Evolutionary conservation across 2,888 invertebrate species (phyloP).

Genomic region (Ichneumon xanthorius): DNA sequence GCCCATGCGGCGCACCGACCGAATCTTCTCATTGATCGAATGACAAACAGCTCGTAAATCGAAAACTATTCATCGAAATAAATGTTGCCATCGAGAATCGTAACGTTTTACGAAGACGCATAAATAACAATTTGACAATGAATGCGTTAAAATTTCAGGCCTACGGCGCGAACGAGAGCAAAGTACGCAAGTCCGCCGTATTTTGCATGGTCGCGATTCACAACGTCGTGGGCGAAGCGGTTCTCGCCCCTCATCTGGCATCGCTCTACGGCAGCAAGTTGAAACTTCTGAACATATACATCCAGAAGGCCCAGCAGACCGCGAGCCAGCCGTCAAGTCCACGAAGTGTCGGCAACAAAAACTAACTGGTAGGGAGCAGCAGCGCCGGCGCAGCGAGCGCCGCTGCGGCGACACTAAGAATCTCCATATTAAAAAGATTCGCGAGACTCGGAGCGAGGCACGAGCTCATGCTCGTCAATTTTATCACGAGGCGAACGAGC

Average conservation of each 20-base stretch:
- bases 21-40: too few relatives aligned
- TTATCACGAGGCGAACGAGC: constrained; percentile 81
- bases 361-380: constrained; percentile 80
- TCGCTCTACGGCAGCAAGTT: constrained; percentile 95
- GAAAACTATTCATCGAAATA: too few relatives aligned
- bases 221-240: constrained; percentile 94
- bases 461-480: constrained; percentile 80
- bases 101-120: too few relatives aligned
- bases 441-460: constrained; percentile 80
- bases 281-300: constrained; percentile 93
- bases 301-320: constrained; percentile 87
- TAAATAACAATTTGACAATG: too few relatives aligned
- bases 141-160: constrained; percentile 86
- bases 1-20: too few relatives aligned
- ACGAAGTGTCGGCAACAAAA: constrained; percentile 80
- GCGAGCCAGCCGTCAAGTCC: constrained; percentile 85
- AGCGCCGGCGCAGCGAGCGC: constrained; percentile 70
- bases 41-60: too few relatives aligned
- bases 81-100: too few relatives aligned
- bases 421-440: constrained; percentile 82
- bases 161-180: constrained; percentile 96
- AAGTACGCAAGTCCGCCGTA: constrained; percentile 97
- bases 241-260: constrained; percentile 92
- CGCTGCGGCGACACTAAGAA: constrained; percentile 78
- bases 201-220: constrained; percentile 99